These are phyloP conservation scores for Lasioglossum marginatum DNA, from an alignment of 2,888 invertebrate species.

Conservation along the genomic window DNA sequence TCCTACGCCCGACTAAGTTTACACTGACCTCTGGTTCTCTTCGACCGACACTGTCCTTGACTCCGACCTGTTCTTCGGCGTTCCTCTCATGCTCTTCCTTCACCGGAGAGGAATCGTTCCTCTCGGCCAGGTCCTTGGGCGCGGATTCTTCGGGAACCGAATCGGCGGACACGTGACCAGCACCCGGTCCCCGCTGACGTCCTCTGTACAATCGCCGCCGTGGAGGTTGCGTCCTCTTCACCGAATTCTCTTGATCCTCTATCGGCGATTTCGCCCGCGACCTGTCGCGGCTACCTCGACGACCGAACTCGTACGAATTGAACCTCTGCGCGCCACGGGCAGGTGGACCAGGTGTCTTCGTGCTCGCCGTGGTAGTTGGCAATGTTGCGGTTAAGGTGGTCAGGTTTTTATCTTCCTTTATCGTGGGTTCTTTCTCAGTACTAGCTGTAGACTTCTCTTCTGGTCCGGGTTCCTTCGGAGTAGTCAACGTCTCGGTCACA, in stretches of 20 bases:
- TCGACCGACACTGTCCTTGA: conserved; percentile 62
- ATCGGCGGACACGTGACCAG: neutral
- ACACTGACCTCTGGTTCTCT: conserved; percentile 75
- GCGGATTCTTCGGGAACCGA: neutral
- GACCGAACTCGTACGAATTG: conserved; percentile 16
- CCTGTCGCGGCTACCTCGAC: neutral
- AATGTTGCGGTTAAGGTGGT: neutral
- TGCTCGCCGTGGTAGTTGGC: neutral
- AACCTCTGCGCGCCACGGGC: conserved; percentile 2
- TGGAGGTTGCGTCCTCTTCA: conserved; percentile 15
- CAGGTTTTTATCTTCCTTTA: neutral
- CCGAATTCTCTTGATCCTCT: neutral
- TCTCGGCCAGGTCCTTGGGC: neutral
- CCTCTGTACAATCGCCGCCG: conserved; percentile 52
- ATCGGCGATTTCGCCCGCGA: neutral
- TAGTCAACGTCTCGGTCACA: neutral
- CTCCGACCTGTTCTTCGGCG: conserved; percentile 23
- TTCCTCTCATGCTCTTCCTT: conserved; percentile 8
- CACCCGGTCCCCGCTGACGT: conserved; percentile 37
- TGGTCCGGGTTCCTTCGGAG: neutral
- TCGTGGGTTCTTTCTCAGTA: neutral
- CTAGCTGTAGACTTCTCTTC: neutral
- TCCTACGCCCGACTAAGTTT: conserved; percentile 31
- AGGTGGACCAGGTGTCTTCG: neutral
- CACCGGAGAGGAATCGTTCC: neutral